phyloP scores from a whole-genome alignment of 1,140 invertebrate genomes.

The Pissodes strobi region DNA sequence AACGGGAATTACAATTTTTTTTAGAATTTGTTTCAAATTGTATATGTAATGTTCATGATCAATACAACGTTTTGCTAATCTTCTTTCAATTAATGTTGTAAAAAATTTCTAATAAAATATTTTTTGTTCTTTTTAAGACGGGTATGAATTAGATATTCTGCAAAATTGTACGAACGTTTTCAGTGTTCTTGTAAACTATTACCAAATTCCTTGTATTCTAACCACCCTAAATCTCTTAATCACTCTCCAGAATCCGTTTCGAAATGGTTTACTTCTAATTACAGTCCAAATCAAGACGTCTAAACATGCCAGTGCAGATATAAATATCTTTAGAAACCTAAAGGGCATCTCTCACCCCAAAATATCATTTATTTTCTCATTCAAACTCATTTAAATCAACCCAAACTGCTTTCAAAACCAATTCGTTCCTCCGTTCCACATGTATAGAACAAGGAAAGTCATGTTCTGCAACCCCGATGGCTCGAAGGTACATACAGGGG shows the following conservation, averaged over 20 bases:
- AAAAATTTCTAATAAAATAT: too few relatives aligned
- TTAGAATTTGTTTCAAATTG: too few relatives aligned
- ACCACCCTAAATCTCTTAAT: neutral
- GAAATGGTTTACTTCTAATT: slow-evolving; percentile 1
- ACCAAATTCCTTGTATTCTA: neutral
- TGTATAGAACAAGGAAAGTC: neutral
- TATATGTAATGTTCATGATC: too few relatives aligned
- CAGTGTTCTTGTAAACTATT: too few relatives aligned
- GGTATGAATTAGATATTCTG: too few relatives aligned
- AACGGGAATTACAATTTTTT: too few relatives aligned
- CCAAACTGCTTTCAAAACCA: neutral
- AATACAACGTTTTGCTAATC: too few relatives aligned
- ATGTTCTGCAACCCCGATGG: neutral
- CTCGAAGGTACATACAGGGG: neutral
- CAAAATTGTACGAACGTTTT: too few relatives aligned
- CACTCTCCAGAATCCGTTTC: neutral
- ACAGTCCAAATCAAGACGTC: neutral
- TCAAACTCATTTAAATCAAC: neutral
- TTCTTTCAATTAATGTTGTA: too few relatives aligned
- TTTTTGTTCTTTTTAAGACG: too few relatives aligned
- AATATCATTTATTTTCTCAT: neutral
- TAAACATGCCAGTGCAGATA: slow-evolving; percentile 2
- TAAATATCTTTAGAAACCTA: slow-evolving; percentile 2
- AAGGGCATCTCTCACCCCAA: slow-evolving; percentile 4
- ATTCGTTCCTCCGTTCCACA: too few relatives aligned